These are phyloP conservation scores for Macroramphosus scolopax DNA, from an alignment of 2,797 vertebrate species.

Conservation along the genomic window DNA sequence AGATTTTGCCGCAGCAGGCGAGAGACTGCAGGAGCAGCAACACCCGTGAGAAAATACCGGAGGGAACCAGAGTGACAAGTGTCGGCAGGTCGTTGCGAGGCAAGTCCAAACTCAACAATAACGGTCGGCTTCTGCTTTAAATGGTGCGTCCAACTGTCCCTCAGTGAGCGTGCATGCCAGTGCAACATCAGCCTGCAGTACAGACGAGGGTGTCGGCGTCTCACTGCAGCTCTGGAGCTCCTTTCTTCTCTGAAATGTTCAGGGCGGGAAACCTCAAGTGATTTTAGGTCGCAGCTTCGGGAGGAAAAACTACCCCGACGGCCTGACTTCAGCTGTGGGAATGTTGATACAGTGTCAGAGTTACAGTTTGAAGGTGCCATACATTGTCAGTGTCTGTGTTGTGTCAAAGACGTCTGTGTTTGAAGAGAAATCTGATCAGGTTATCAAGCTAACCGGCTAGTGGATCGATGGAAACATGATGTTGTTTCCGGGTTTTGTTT, in stretches of 20 bases:
- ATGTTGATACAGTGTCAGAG: no score
- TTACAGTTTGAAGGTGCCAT: no score
- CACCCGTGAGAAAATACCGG: conserved; percentile 49
- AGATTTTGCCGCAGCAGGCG: background rate
- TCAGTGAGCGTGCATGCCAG: background rate
- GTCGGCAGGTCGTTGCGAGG: conserved; percentile 31
- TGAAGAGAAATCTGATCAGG: background rate
- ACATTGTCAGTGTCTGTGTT: no score
- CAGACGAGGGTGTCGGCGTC: background rate
- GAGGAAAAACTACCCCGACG: no score
- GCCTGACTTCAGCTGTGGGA: no score
- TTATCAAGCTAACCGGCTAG: no score
- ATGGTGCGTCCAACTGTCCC: background rate
- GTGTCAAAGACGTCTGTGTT: background rate
- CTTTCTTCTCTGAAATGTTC: background rate
- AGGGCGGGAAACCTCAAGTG: no score
- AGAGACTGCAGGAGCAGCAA: background rate
- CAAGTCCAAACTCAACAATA: conserved; percentile 40
- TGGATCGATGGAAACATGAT: no score
- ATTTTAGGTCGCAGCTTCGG: no score
- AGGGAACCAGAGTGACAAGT: conserved; percentile 36
- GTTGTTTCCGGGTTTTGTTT: no score
- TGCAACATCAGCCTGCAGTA: background rate
- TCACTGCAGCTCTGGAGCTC: no score
- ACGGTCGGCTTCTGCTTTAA: conserved; percentile 22